Evolutionary conservation across 2,797 vertebrate genomes (phyloP).

Genomic region (Chaetodon trifasciatus): DNA sequence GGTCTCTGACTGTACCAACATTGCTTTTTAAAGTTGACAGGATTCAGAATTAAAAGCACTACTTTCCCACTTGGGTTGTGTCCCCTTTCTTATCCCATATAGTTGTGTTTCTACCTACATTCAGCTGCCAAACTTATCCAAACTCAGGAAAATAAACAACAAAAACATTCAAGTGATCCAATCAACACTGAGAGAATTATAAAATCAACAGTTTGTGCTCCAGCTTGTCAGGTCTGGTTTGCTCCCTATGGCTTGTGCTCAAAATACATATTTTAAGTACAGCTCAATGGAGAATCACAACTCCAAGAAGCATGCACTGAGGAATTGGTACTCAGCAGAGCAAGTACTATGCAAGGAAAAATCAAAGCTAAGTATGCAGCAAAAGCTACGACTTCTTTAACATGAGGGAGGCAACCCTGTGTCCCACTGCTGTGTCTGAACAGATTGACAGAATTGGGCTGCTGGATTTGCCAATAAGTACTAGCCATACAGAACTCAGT

Average conservation of each 20-base stretch:
- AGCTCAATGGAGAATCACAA: slow-evolving; percentile 53
- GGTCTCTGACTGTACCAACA: slow-evolving; percentile 49
- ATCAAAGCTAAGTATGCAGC: slow-evolving; percentile 68
- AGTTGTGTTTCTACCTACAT: slow-evolving; percentile 39
- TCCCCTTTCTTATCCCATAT: slow-evolving; percentile 36
- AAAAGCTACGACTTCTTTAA: slow-evolving; percentile 57
- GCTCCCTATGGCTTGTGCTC: slow-evolving; percentile 27
- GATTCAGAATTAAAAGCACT: slow-evolving; percentile 36
- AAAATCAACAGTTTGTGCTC: slow-evolving; percentile 49
- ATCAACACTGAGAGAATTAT: slow-evolving; percentile 48
- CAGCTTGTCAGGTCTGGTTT: slow-evolving; percentile 31
- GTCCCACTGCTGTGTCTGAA: slow-evolving; percentile 55
- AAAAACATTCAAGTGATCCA: slow-evolving; percentile 48
- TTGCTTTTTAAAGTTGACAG: slow-evolving; percentile 55
- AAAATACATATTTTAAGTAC: slow-evolving; percentile 63
- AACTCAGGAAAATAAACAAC: slow-evolving; percentile 47
- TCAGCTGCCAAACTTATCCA: slow-evolving; percentile 34
- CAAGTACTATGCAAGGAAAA: slow-evolving; percentile 51
- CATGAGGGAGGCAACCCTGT: slow-evolving; percentile 44
- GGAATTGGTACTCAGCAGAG: slow-evolving; percentile 68
- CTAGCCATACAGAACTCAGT: slow-evolving; percentile 16
- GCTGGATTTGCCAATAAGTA: slow-evolving; percentile 58
- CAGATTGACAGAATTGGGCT: slow-evolving; percentile 73
- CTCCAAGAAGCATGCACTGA: slow-evolving; percentile 51
- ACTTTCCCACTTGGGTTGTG: slow-evolving; percentile 48